Evolutionary conservation across 2,797 vertebrate genomes (phyloP), one percentile per base, ranked within the genome.

Genomic region (Melanotaenia nigrans): DNA sequence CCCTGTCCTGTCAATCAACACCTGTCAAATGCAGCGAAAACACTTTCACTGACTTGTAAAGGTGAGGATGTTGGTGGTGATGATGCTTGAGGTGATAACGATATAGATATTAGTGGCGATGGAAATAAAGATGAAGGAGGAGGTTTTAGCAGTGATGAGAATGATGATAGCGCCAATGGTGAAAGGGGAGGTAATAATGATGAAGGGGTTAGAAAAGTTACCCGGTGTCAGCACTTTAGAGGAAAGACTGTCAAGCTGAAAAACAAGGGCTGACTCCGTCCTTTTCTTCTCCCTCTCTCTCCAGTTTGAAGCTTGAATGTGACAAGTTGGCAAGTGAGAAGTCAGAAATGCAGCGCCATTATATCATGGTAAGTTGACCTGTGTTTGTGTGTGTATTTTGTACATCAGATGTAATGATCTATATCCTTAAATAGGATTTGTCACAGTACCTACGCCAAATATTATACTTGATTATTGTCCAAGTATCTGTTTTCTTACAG

Each of bases 301-400:
- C 53, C 89, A 98, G 97, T 93, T 93, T 98, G 89, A 98, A 98
- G 93, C 92, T 99, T 75, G 97, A 99, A 81, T 99, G 97, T 85
- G 97, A 98, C 94, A 98, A 99, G 90, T 92, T 99, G 87, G 97
- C 97, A 89, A 99, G 96, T 0, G 97, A 99, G 94, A 99, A 99
- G 93, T 98, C 97, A 0, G 97, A 99, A 94, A 99, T 99, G 97
- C 97, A 99, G 85, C 96, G 97, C 87, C 97, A 98, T 92, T 99
- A 98, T 64, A 97, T 98, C 93, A 97, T 98, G 97, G 97, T 97
- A 89, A 94, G 93, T 92, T 30, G 77, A 73, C 49, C 36, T 56
- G 2, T 61, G 55, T 33, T 30, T 42, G 5, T 35, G 24, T 61
- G 2, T 42, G 32, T 25, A n/a, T 49, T 12, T 40, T n/a, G 2